These are phyloP conservation scores for Podilymbus podiceps DNA, from an alignment of 2,113 vertebrate genomes.

Conservation along the genomic window DNA sequence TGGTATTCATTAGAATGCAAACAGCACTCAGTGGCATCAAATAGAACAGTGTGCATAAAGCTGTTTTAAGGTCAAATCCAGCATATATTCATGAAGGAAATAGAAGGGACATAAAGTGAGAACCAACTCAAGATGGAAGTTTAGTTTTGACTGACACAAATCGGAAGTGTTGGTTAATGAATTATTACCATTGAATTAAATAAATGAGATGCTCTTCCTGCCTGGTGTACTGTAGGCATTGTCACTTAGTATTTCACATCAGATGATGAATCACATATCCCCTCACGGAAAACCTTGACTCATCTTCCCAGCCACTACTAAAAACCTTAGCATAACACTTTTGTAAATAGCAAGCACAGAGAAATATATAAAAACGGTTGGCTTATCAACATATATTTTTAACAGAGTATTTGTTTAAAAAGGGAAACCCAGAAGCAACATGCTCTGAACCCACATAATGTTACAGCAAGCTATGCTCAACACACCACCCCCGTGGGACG, in stretches of 20 bases:
- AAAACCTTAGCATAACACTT: neutral
- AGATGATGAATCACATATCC: neutral
- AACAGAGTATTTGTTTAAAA: neutral
- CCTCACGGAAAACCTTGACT: neutral
- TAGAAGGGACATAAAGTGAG: neutral
- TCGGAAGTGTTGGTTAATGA: neutral
- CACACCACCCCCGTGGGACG: fast-evolving
- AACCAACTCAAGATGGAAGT: neutral
- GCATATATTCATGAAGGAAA: neutral
- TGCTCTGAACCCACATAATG: neutral
- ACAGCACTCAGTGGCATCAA: neutral
- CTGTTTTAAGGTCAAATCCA: neutral
- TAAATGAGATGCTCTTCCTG: neutral
- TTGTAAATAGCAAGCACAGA: neutral
- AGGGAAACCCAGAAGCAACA: neutral
- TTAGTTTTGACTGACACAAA: neutral
- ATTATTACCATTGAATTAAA: neutral
- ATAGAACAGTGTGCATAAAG: neutral
- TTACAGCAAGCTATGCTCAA: neutral
- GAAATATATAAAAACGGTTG: neutral
- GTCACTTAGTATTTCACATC: neutral
- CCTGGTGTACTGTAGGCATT: neutral
- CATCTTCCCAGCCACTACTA: neutral
- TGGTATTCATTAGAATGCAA: neutral
- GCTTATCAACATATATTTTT: neutral